Evolutionary conservation across 1,140 invertebrate species (phyloP).

Genomic region (Drosophila insularis): DNA sequence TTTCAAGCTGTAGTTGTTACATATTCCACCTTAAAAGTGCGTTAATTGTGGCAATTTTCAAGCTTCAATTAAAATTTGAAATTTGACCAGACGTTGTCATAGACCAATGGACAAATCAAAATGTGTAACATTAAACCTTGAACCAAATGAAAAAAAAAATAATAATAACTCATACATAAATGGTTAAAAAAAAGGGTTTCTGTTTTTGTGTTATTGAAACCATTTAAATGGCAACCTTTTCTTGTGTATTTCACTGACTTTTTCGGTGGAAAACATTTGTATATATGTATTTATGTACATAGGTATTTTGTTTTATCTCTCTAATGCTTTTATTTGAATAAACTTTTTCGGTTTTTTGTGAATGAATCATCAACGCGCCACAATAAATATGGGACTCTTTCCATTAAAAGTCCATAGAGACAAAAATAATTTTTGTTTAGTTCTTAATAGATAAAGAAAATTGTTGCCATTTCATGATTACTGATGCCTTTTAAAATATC

Average conservation of each 20-base stretch:
- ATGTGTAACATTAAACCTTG: not conserved
- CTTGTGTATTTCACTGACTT: not conserved
- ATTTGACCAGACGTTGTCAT: too few species aligned
- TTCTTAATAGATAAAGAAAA: not conserved
- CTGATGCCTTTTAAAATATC: not conserved
- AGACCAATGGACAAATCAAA: too few species aligned
- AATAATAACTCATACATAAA: too few species aligned
- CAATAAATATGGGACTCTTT: too few species aligned
- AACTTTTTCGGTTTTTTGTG: not conserved
- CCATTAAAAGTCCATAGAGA: not conserved
- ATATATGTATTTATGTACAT: not conserved
- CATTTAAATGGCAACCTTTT: not conserved
- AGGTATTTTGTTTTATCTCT: not conserved
- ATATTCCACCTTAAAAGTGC: too few species aligned
- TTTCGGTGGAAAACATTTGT: not conserved
- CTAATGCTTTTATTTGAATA: not conserved
- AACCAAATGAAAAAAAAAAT: not conserved
- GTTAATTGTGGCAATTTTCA: too few species aligned
- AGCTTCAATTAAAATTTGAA: too few species aligned
- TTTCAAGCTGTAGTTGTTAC: too few species aligned
- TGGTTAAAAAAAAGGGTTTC: not conserved
- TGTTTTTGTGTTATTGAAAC: not conserved
- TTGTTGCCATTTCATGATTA: slow-evolving; percentile 6
- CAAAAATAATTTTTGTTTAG: not conserved
- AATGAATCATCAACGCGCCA: not conserved